Evolutionary conservation across 92 coral and sea anemone genomes (phyloP).

Genomic region (Epizoanthus stellaris): DNA sequence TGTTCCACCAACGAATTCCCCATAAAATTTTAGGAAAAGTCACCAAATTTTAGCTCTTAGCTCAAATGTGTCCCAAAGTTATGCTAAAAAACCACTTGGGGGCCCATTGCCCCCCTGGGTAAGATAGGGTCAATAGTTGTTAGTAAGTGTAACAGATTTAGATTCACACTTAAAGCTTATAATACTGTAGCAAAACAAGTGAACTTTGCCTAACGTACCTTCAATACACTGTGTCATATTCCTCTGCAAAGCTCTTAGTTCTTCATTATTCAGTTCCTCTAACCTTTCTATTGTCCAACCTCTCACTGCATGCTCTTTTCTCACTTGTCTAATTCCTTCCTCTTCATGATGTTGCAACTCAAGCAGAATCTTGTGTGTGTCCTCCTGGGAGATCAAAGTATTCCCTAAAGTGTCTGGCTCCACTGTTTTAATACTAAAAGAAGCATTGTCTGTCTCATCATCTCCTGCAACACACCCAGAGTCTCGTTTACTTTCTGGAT

Average conservation of each 20-base stretch:
- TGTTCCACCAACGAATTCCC: too few relatives aligned
- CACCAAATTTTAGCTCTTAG: too few relatives aligned
- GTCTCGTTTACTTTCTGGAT: slow-evolving; percentile 90
- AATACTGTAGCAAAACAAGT: background rate
- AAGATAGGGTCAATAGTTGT: too few relatives aligned
- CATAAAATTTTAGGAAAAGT: too few relatives aligned
- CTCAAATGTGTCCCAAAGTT: too few relatives aligned
- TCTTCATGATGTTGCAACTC: slow-evolving; percentile 76
- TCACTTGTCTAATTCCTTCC: slow-evolving; percentile 52
- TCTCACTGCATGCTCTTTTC: slow-evolving; percentile 45
- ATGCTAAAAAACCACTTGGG: too few relatives aligned
- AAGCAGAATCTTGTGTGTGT: slow-evolving; percentile 82
- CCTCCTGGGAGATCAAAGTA: slow-evolving; percentile 77
- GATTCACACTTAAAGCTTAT: too few relatives aligned
- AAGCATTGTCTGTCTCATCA: slow-evolving; percentile 79
- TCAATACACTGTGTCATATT: slow-evolving; percentile 84
- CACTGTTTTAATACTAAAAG: slow-evolving; percentile 89
- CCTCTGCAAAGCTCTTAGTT: slow-evolving; percentile 67
- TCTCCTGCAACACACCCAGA: slow-evolving; percentile 96
- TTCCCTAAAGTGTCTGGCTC: slow-evolving; percentile 79
- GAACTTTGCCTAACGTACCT: slow-evolving; percentile 62
- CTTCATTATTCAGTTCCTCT: slow-evolving; percentile 65
- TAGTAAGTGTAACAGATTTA: too few relatives aligned
- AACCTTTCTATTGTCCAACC: slow-evolving; percentile 92
- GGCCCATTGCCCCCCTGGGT: too few relatives aligned